A percentile compares a stretch with the other conserved stretches of the same genome.
Conservation (phyloP, 2,888 invertebrate genomes). For the Merodon equestris region DNA sequence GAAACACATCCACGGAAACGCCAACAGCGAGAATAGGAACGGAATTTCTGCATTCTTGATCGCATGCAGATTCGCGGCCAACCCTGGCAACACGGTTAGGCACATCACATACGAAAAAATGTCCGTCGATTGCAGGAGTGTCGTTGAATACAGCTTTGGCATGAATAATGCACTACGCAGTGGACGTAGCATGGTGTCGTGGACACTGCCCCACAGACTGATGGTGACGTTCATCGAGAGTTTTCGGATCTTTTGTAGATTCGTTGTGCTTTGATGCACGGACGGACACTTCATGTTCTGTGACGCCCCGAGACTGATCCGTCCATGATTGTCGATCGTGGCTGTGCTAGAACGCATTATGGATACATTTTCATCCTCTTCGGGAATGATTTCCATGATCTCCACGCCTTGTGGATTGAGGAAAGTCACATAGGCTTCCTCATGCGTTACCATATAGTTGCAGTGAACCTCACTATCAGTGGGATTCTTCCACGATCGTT, state of each 20-base stretch:
- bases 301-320: slow-evolving; percentile 70
- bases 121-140: slow-evolving; percentile 76
- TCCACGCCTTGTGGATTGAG: slow-evolving; percentile 78
- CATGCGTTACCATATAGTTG: slow-evolving; percentile 76
- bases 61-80: slow-evolving; percentile 77
- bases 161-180: slow-evolving; percentile 75
- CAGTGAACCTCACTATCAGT: slow-evolving; percentile 74
- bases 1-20: slow-evolving; percentile 79
- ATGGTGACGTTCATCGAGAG: slow-evolving; percentile 75
- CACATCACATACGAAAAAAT: slow-evolving; percentile 79
- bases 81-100: slow-evolving; percentile 76
- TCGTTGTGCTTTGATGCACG: slow-evolving; percentile 51
- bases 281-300: slow-evolving; percentile 72
- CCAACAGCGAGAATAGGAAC: slow-evolving; percentile 77
- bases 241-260: slow-evolving; percentile 73
- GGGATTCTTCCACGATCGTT: slow-evolving; percentile 76
- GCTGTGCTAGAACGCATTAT: slow-evolving; percentile 76
- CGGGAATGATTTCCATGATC: slow-evolving; percentile 79
- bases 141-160: slow-evolving; percentile 77
- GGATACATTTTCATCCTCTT: slow-evolving; percentile 77
- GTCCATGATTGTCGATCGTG: slow-evolving; percentile 75
- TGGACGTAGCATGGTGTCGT: slow-evolving; percentile 75
- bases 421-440: slow-evolving; percentile 76
- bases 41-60: slow-evolving; percentile 78
- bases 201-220: slow-evolving; percentile 74